A percentile compares a stretch with the other conserved stretches of the same genome.
phyloP scores from a whole-genome alignment of 2,888 invertebrate genomes.

The Miltochrista miniata region DNA sequence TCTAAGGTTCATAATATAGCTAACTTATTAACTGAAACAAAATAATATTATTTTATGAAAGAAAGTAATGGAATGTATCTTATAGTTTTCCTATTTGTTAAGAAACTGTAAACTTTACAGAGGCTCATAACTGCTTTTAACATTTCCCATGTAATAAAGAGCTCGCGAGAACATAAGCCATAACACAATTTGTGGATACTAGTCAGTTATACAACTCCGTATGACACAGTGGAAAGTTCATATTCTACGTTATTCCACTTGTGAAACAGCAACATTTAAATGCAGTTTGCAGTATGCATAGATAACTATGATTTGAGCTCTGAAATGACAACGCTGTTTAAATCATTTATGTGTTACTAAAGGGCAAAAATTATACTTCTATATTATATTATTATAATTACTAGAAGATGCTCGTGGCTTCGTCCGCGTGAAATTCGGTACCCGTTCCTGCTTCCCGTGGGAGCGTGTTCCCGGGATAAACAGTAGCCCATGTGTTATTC shows the following conservation, averaged over 20 bases:
- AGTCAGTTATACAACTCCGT: constrained; percentile 8
- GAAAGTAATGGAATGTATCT: no score
- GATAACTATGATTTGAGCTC: not conserved
- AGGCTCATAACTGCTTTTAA: constrained; percentile 25
- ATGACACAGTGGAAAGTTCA: constrained; percentile 9
- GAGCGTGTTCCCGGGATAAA: no score
- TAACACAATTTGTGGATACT: constrained; percentile 13
- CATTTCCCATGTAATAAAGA: constrained; percentile 23
- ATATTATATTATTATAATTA: no score
- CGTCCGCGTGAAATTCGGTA: no score
- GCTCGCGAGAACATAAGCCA: constrained; percentile 10
- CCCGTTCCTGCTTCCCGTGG: no score
- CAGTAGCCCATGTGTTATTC: no score
- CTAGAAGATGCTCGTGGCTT: no score
- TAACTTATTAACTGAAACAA: no score
- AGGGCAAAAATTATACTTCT: no score
- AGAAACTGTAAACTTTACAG: constrained; percentile 10
- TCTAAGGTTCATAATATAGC: no score
- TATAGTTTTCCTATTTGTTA: no score
- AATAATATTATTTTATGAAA: no score
- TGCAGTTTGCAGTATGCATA: not conserved
- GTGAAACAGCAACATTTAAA: constrained; percentile 2
- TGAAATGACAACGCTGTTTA: not conserved
- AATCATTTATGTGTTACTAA: not conserved
- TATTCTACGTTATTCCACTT: constrained; percentile 4